These are phyloP conservation scores for Diadema setosum DNA, from an alignment of 35 echinoderm and acorn worm species.

Conservation along the genomic window DNA sequence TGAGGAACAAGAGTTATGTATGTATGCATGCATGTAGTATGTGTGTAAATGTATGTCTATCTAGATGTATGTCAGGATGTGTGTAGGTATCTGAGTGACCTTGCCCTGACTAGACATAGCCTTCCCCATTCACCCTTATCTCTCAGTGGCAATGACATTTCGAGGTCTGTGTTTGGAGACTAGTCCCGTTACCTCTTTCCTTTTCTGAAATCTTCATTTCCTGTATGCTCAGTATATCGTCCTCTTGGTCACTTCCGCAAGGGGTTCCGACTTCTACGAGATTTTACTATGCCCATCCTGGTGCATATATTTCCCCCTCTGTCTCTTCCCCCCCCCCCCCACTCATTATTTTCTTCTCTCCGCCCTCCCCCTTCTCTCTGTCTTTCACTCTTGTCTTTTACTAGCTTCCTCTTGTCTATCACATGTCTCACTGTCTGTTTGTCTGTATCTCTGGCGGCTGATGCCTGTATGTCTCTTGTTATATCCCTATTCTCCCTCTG, in stretches of 20 bases:
- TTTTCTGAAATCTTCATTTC: background rate
- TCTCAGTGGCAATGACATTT: too few relatives aligned
- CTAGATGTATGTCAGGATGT: too few relatives aligned
- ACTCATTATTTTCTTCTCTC: background rate
- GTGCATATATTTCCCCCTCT: background rate
- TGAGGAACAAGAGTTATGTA: too few relatives aligned
- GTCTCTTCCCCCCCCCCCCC: background rate
- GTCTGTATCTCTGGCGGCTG: background rate
- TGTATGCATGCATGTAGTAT: too few relatives aligned
- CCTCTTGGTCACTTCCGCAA: background rate
- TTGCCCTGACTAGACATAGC: too few relatives aligned
- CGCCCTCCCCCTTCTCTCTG: background rate
- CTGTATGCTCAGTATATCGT: background rate
- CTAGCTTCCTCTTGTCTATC: too few relatives aligned
- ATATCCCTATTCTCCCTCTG: background rate
- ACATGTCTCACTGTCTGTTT: background rate
- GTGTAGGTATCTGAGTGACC: too few relatives aligned
- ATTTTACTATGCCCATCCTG: background rate
- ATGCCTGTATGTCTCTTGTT: background rate
- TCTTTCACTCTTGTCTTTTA: background rate
- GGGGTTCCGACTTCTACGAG: background rate
- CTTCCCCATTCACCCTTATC: too few relatives aligned
- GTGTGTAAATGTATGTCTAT: too few relatives aligned
- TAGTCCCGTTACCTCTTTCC: too few relatives aligned
- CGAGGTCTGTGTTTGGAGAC: too few relatives aligned